A percentile compares a stretch with the other conserved stretches of the same genome.
Evolutionary conservation across 37 sponge, comb jelly and placozoan genomes (phyloP).

Genomic region (Axinella damicornis): DNA sequence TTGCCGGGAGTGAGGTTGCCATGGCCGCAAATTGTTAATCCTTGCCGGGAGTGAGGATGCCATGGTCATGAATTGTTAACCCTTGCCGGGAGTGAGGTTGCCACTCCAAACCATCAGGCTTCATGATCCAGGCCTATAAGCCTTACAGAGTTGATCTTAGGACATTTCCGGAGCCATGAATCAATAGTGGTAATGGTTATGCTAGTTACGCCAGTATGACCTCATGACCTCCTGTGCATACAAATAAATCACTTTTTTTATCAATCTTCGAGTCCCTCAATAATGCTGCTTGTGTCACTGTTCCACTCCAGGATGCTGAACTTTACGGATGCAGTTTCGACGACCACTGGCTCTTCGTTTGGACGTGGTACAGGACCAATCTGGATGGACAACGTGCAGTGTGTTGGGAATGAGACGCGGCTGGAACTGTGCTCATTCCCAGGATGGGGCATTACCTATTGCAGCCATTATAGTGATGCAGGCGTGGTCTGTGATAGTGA

Average conservation of each 20-base stretch:
- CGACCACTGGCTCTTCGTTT: not conserved
- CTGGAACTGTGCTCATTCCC: constrained; percentile 68
- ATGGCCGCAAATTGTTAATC: too few relatives aligned
- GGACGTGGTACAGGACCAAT: constrained; percentile 38
- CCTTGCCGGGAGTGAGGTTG: too few relatives aligned
- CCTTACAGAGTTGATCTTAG: too few relatives aligned
- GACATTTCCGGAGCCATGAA: too few relatives aligned
- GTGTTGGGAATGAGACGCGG: constrained; percentile 66
- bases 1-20: too few relatives aligned
- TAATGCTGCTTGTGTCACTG: too few relatives aligned
- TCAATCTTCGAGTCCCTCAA: not conserved
- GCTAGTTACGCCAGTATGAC: too few relatives aligned
- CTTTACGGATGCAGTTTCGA: constrained; percentile 25
- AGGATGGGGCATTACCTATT: constrained; percentile 79
- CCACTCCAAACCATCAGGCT: too few relatives aligned
- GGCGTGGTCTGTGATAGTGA: constrained; percentile 64
- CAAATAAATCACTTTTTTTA: not conserved
- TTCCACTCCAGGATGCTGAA: constrained; percentile 30
- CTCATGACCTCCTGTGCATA: not conserved
- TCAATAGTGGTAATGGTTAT: too few relatives aligned
- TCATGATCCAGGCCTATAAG: too few relatives aligned
- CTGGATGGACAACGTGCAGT: constrained; percentile 79
- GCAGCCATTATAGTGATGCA: constrained; percentile 62
- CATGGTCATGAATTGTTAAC: too few relatives aligned
- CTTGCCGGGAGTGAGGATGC: too few relatives aligned